These are phyloP conservation scores for Athalia circularis DNA, from an alignment of 2,888 invertebrate genomes.

Conservation along the genomic window DNA sequence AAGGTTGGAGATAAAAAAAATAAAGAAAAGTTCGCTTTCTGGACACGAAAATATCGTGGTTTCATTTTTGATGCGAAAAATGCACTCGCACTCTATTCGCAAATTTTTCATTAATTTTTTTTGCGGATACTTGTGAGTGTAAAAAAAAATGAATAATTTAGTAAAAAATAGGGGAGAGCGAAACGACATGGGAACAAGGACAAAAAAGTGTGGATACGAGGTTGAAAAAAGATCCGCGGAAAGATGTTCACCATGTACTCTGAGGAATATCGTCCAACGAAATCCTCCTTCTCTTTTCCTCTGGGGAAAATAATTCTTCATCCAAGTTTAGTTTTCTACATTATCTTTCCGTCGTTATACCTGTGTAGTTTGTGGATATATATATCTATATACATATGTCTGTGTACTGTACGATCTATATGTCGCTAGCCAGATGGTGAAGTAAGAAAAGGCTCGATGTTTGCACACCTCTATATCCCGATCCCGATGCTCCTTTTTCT, in stretches of 20 bases:
- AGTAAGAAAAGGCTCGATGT: conserved; percentile 30
- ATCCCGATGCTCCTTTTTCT: too few species aligned
- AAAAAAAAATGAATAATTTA: too few species aligned
- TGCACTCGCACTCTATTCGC: too few species aligned
- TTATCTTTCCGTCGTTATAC: conserved; percentile 25
- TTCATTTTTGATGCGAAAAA: too few species aligned
- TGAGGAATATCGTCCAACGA: not conserved
- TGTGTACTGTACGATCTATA: too few species aligned
- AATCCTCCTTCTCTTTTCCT: not conserved
- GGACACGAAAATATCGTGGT: too few species aligned
- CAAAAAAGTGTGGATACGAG: not conserved
- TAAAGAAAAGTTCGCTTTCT: too few species aligned
- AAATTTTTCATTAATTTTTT: too few species aligned
- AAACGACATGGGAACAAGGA: not conserved
- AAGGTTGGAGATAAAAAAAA: too few species aligned
- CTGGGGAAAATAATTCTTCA: conserved; percentile 39
- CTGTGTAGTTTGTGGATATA: not conserved
- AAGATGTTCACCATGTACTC: not conserved
- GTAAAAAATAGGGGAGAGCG: too few species aligned
- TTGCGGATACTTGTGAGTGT: too few species aligned
- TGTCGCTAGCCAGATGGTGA: too few species aligned
- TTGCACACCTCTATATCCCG: conserved; percentile 15
- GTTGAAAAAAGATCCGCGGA: not conserved
- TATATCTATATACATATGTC: not conserved
- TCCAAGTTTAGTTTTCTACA: conserved; percentile 24